Conservation (phyloP, 2,888 invertebrate species). For the Nomada goodeniana region DNA sequence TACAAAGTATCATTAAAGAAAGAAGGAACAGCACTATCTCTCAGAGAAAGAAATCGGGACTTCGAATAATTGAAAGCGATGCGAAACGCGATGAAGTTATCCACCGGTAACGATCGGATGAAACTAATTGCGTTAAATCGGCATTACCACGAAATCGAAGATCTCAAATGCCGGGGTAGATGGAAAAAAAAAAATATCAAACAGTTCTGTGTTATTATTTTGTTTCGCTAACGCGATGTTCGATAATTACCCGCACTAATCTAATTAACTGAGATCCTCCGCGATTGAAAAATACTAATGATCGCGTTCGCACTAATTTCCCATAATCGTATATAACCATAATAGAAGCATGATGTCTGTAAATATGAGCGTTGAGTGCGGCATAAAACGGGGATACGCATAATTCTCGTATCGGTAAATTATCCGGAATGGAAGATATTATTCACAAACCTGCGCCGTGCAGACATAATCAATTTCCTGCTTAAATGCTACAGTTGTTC, state of each 20-base stretch:
- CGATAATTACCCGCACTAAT: background rate
- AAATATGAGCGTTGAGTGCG: background rate
- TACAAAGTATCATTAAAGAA: too few species aligned
- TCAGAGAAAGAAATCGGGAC: too few species aligned
- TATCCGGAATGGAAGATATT: too few species aligned
- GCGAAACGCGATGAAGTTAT: background rate
- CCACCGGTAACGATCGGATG: background rate
- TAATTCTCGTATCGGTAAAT: too few species aligned
- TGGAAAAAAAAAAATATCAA: too few species aligned
- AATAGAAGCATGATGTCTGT: too few species aligned
- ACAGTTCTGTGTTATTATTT: background rate
- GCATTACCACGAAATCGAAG: background rate
- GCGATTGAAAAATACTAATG: background rate
- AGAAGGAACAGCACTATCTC: too few species aligned
- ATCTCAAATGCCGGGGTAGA: background rate
- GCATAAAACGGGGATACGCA: background rate
- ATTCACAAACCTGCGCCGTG: too few species aligned
- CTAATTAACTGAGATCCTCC: background rate
- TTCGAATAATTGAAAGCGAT: background rate
- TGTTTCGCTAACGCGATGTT: background rate
- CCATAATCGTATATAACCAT: background rate
- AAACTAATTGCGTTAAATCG: background rate
- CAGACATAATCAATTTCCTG: too few species aligned
- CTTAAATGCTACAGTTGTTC: too few species aligned
- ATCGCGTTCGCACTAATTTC: background rate